phyloP scores from a whole-genome alignment of 2,888 invertebrate genomes.

The Perdita meconis region DNA sequence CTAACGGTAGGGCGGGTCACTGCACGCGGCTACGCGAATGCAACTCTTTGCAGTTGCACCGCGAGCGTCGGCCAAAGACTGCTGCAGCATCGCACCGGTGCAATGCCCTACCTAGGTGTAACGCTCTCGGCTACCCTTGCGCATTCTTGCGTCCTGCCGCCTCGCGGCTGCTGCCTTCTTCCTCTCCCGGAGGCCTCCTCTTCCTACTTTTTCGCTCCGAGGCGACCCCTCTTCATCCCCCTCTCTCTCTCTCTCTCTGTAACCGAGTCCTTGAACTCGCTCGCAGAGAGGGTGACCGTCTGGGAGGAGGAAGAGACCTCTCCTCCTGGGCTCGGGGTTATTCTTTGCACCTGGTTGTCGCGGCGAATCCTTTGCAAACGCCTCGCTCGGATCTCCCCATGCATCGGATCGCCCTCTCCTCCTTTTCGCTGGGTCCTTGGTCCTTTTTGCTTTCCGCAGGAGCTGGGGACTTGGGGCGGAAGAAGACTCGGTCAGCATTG shows the following conservation, averaged over 20 bases:
- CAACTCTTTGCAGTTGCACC: slow-evolving; percentile 76
- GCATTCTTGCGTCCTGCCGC: slow-evolving; percentile 63
- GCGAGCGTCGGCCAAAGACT: slow-evolving; percentile 80
- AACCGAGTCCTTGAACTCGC: slow-evolving; percentile 77
- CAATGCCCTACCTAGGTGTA: slow-evolving; percentile 83
- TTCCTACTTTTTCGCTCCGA: slow-evolving; percentile 55
- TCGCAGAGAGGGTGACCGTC: slow-evolving; percentile 58
- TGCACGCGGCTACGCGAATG: slow-evolving; percentile 81
- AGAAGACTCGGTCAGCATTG: too few species aligned
- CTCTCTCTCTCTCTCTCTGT: slow-evolving; percentile 16
- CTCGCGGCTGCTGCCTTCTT: slow-evolving; percentile 52
- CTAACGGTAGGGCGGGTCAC: slow-evolving; percentile 85
- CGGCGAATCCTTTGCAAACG: slow-evolving; percentile 8
- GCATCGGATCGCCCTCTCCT: background rate
- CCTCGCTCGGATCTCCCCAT: background rate
- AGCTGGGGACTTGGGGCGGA: too few species aligned
- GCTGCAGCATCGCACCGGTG: slow-evolving; percentile 75
- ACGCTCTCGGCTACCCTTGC: slow-evolving; percentile 81
- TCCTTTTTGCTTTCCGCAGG: too few species aligned
- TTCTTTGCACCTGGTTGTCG: slow-evolving; percentile 50
- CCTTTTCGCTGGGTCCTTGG: background rate
- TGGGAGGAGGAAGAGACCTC: slow-evolving; percentile 48
- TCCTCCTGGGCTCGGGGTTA: slow-evolving; percentile 40
- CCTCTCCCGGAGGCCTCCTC: slow-evolving; percentile 40
- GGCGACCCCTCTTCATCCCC: too few species aligned